These are phyloP conservation scores for Oryzias woworae DNA, from an alignment of 2,113 vertebrate species.

Conservation along the genomic window DNA sequence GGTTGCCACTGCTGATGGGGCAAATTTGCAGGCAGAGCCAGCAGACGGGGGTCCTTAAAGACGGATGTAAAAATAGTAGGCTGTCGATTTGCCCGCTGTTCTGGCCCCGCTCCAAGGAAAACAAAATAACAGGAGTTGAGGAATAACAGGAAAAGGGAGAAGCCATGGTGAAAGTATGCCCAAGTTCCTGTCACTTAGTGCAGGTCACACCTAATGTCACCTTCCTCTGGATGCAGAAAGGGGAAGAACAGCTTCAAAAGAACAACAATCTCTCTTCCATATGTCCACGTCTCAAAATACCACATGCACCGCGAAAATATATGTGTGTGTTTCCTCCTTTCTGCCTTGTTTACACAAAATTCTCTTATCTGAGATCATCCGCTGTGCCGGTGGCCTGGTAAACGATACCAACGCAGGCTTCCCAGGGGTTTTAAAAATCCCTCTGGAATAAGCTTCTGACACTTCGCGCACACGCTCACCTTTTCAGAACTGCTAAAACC, in stretches of 20 bases:
- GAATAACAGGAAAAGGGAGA: constrained; percentile 80
- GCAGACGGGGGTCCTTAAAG: constrained; percentile 68
- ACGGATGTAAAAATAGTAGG: constrained; percentile 71
- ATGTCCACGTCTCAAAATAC: constrained; percentile 46
- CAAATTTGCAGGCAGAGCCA: constrained; percentile 65
- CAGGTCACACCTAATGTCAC: constrained; percentile 71
- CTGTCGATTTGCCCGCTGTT: constrained; percentile 57
- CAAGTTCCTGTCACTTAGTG: constrained; percentile 72
- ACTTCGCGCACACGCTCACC: constrained; percentile 30
- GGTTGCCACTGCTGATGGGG: constrained; percentile 63
- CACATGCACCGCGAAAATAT: not conserved
- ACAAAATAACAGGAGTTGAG: constrained; percentile 70
- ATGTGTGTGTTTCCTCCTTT: not conserved
- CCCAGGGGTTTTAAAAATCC: constrained; percentile 22
- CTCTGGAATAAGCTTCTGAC: constrained; percentile 27
- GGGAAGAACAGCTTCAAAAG: constrained; percentile 34
- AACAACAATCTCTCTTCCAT: constrained; percentile 60
- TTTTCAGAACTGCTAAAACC: constrained; percentile 60
- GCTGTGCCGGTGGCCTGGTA: constrained; percentile 39
- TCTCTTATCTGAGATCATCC: constrained; percentile 33
- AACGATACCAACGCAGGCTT: constrained; percentile 9
- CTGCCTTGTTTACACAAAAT: constrained; percentile 6
- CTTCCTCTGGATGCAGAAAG: constrained; percentile 49
- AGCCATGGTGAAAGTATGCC: constrained; percentile 69
- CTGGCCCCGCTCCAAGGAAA: constrained; percentile 65